These are phyloP conservation scores for Ptyas mucosa DNA, from an alignment of 2,113 vertebrate species.

Conservation along the genomic window DNA sequence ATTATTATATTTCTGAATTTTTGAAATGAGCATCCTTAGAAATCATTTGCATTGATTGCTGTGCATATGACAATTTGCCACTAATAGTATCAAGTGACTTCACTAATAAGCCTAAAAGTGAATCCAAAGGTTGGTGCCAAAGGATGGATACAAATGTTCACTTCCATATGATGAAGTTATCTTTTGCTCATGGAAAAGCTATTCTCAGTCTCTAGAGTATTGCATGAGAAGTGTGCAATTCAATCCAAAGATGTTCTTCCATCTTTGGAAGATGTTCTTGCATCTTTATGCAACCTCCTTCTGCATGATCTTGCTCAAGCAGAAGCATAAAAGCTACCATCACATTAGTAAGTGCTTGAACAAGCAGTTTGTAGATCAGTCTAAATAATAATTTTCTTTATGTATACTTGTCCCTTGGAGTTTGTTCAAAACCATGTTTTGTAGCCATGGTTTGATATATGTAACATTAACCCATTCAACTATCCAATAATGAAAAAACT, in stretches of 20 bases:
- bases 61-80: background rate
- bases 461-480: background rate
- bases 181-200: background rate
- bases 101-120: background rate
- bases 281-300: background rate
- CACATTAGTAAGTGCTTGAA: background rate
- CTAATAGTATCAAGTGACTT: background rate
- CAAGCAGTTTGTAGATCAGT: background rate
- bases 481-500: background rate
- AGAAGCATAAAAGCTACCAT: background rate
- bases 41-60: background rate
- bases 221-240: background rate
- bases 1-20: background rate
- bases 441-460: background rate
- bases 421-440: background rate
- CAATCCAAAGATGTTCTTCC: conserved; percentile 1
- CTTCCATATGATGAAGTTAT: background rate
- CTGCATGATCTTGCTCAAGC: background rate
- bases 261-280: background rate
- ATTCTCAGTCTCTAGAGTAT: background rate
- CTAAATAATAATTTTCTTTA: background rate
- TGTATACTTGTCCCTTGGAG: background rate
- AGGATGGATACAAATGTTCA: background rate
- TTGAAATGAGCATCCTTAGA: background rate
- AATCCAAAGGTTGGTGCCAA: background rate